Percentiles rank a stretch among this genome's conserved stretches.
Evolutionary conservation across 1,140 invertebrate species (phyloP).

Genomic region (Drosophila quadrilineata): DNA sequence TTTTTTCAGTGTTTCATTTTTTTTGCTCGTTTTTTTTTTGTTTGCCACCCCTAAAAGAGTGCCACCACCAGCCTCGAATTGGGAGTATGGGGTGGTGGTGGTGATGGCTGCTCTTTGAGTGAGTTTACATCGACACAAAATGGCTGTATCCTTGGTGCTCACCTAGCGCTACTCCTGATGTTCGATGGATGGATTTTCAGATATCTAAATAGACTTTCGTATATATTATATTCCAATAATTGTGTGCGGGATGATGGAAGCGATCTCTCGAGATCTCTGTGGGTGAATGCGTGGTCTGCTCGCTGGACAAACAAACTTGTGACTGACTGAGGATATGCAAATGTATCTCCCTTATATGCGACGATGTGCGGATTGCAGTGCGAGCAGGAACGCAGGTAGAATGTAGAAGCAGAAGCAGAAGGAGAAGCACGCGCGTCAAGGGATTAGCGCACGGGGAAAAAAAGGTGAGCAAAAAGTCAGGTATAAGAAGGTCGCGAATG

Average conservation of each 20-base stretch:
- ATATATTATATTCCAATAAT: constrained; percentile 37
- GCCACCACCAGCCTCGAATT: constrained; percentile 2
- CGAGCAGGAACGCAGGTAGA: not conserved
- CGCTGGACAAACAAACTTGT: constrained; percentile 41
- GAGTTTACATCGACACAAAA: constrained; percentile 50
- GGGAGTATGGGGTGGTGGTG: constrained; percentile 20
- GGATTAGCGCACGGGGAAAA: constrained; percentile 52
- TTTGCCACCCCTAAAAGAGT: constrained; percentile 62
- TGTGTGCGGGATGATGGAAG: not conserved
- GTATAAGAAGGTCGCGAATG: constrained; percentile 45
- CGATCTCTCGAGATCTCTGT: constrained; percentile 4
- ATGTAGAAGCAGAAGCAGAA: constrained; percentile 17
- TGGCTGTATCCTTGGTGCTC: constrained; percentile 27
- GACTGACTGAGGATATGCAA: constrained; percentile 53
- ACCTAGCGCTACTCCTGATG: constrained; percentile 22
- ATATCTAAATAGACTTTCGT: too few species aligned
- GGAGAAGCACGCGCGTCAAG: constrained; percentile 66
- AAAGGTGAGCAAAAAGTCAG: constrained; percentile 55
- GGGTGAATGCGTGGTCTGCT: constrained; percentile 31
- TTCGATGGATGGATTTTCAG: too few species aligned
- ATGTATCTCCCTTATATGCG: constrained; percentile 48
- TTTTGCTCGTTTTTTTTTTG: constrained; percentile 44
- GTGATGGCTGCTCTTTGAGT: constrained; percentile 54
- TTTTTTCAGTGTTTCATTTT: constrained; percentile 47
- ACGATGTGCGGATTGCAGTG: too few species aligned